A percentile compares a stretch with the other conserved stretches of the same genome.
phyloP scores from a whole-genome alignment of 2,797 vertebrate species.

The Tragelaphus oryx region DNA sequence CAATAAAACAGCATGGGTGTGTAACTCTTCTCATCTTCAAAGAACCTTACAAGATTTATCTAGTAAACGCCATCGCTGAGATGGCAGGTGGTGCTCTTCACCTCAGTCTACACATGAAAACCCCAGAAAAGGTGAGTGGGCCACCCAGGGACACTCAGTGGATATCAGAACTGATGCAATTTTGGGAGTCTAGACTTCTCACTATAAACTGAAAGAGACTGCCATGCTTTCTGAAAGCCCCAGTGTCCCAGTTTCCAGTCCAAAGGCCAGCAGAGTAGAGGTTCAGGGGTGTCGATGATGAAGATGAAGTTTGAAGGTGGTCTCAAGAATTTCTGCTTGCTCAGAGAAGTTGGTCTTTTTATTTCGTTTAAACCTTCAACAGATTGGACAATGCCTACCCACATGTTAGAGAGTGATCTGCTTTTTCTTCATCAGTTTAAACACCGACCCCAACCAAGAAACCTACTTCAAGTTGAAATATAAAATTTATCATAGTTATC shows the following conservation, averaged over 20 bases:
- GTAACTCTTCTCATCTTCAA: neutral
- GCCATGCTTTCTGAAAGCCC: neutral
- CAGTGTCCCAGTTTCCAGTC: no score
- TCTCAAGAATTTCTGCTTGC: neutral
- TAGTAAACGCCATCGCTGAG: neutral
- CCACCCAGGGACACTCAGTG: neutral
- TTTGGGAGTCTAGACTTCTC: neutral
- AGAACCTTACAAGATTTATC: neutral
- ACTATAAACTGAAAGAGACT: neutral
- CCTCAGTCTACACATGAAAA: neutral
- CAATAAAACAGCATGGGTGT: neutral
- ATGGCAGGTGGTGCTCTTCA: neutral
- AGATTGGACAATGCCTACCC: neutral
- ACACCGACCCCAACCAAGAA: neutral
- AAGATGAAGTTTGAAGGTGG: neutral
- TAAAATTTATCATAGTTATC: neutral
- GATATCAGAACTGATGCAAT: neutral
- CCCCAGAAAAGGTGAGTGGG: neutral
- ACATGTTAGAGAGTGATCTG: neutral
- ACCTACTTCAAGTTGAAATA: neutral
- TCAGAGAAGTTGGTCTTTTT: neutral
- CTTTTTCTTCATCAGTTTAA: neutral
- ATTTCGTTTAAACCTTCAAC: neutral
- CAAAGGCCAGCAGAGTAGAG: neutral
- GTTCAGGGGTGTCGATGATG: rapidly evolving